phyloP scores from a whole-genome alignment of 2,888 invertebrate genomes.

The Mamestra brassicae region DNA sequence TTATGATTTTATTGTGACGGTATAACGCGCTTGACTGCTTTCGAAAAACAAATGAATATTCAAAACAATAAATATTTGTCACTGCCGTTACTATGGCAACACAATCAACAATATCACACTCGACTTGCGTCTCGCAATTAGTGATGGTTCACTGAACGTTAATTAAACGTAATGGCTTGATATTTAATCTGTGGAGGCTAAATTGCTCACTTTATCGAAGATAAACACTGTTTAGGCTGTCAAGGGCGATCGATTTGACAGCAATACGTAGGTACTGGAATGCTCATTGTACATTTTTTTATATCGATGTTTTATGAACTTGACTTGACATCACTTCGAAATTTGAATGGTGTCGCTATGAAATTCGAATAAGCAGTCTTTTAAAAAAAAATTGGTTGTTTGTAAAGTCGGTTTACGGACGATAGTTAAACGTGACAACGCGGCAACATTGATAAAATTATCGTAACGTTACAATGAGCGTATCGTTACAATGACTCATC shows the following conservation, averaged over 20 bases:
- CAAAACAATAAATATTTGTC: conserved; percentile 34
- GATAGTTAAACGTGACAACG: no score
- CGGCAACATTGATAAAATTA: no score
- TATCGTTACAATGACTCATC: no score
- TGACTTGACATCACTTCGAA: conserved; percentile 6
- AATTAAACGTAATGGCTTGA: conserved; percentile 82
- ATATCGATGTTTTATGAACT: conserved; percentile 6
- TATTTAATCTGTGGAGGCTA: conserved; percentile 81
- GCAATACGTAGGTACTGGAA: conserved; percentile 18
- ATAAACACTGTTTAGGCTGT: conserved; percentile 75
- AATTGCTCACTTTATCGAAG: conserved; percentile 81
- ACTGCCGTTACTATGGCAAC: conserved; percentile 40
- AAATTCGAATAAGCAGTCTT: neutral
- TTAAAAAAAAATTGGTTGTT: no score
- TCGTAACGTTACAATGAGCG: no score
- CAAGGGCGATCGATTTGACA: conserved; percentile 71
- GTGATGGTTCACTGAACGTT: conserved; percentile 77
- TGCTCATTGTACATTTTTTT: conserved; percentile 15
- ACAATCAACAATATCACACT: conserved; percentile 55
- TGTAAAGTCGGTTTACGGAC: no score
- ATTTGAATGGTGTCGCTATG: neutral
- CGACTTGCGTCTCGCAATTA: conserved; percentile 73
- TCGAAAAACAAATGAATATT: conserved; percentile 33
- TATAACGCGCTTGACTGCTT: conserved; percentile 1
- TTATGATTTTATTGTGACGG: neutral